Evolutionary conservation across 2,113 vertebrate species (phyloP).

Genomic region (Balaeniceps rex): DNA sequence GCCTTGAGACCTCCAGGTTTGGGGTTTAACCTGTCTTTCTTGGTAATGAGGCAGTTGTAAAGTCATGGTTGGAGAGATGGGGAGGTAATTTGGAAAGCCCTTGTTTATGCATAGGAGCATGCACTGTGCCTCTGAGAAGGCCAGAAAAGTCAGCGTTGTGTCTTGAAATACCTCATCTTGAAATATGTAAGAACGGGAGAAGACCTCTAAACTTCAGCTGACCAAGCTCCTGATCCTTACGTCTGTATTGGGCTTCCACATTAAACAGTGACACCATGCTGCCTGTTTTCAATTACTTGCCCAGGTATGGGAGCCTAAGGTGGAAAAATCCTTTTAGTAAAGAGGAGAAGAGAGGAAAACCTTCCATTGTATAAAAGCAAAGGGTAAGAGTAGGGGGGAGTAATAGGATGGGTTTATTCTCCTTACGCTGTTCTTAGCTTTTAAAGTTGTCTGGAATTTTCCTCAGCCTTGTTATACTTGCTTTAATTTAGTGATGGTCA

Average conservation of each 20-base stretch:
- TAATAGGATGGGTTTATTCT: neutral
- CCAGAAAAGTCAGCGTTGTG: neutral
- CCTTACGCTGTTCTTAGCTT: neutral
- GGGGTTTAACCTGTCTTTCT: neutral
- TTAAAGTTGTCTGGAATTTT: neutral
- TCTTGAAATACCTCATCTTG: neutral
- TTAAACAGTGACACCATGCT: neutral
- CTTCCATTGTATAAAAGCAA: neutral
- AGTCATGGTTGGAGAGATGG: neutral
- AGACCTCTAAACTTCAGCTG: neutral
- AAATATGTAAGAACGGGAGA: neutral
- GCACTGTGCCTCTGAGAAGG: neutral
- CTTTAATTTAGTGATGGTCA: constrained; percentile 4
- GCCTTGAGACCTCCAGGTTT: neutral
- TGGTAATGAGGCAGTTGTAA: neutral
- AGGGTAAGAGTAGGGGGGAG: neutral
- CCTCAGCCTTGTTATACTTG: neutral
- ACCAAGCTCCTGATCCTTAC: neutral
- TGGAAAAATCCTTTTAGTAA: neutral
- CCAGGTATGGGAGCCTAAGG: neutral
- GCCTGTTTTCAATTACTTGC: neutral
- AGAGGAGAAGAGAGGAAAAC: neutral
- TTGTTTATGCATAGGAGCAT: neutral
- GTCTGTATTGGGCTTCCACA: neutral
- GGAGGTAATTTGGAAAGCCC: neutral